Evolutionary conservation across 2,113 vertebrate genomes (phyloP).

Genomic region (Sporophila hypoxantha): DNA sequence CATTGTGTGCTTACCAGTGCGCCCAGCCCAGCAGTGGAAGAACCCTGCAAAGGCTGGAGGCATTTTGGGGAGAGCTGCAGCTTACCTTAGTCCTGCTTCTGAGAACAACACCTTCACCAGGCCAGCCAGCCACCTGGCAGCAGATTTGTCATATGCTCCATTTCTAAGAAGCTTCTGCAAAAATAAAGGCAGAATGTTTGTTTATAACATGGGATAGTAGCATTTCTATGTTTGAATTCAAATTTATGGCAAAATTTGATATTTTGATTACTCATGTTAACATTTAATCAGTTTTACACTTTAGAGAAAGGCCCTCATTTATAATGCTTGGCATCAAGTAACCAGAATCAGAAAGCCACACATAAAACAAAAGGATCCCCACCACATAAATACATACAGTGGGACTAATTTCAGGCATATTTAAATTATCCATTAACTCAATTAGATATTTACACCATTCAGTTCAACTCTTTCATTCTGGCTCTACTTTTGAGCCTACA

Average conservation of each 20-base stretch:
- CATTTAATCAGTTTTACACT: not conserved
- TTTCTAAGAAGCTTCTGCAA: not conserved
- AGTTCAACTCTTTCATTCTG: not conserved
- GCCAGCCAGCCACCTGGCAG: not conserved
- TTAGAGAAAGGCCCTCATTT: not conserved
- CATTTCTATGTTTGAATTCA: not conserved
- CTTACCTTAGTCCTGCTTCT: not conserved
- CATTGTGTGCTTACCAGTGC: accelerated
- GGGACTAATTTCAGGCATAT: not conserved
- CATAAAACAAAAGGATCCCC: not conserved
- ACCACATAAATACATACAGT: not conserved
- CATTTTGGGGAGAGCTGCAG: not conserved
- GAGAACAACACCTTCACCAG: accelerated
- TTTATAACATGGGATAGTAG: not conserved
- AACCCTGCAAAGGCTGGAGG: not conserved
- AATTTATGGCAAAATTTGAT: not conserved
- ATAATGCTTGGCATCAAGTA: not conserved
- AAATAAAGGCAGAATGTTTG: not conserved
- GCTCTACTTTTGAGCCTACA: not conserved
- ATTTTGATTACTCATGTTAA: not conserved
- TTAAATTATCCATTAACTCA: not conserved
- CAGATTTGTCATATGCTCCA: not conserved
- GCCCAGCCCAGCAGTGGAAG: not conserved
- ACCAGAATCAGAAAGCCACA: not conserved
- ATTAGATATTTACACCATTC: not conserved